phyloP scores from a whole-genome alignment of 37 sponge, comb jelly and placozoan genomes.

The Oscarella lobularis region DNA sequence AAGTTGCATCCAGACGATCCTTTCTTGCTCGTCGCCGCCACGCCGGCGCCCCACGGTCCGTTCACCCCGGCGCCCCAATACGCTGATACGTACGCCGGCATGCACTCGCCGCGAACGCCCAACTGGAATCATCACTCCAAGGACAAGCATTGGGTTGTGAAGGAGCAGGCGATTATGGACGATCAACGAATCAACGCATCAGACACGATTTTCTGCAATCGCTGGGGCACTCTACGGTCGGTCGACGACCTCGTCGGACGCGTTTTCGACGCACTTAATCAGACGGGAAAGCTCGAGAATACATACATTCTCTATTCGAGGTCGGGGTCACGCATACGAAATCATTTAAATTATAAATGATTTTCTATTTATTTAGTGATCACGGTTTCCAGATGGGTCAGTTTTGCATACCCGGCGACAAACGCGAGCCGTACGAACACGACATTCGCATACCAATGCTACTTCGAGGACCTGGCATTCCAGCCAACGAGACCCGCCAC shows the following conservation, averaged over 20 bases:
- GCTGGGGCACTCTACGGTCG: slow-evolving; percentile 56
- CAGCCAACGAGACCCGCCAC: neutral
- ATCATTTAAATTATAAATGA: neutral
- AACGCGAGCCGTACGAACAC: slow-evolving; percentile 71
- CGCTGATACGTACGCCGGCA: slow-evolving; percentile 10
- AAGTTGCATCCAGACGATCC: slow-evolving; percentile 2
- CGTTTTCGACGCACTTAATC: slow-evolving; percentile 14
- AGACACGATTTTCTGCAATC: slow-evolving; percentile 47
- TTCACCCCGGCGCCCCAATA: slow-evolving; percentile 74
- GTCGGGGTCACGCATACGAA: too few relatives aligned
- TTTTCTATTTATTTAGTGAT: slow-evolving; percentile 35
- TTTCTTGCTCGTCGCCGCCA: slow-evolving; percentile 53
- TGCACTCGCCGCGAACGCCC: slow-evolving; percentile 51
- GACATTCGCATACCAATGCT: slow-evolving; percentile 56
- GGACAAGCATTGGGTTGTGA: slow-evolving; percentile 55
- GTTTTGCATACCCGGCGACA: slow-evolving; percentile 54
- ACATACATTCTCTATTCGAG: slow-evolving; percentile 35
- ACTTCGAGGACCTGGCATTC: slow-evolving; percentile 40
- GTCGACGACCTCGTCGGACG: slow-evolving; percentile 60
- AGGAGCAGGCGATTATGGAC: slow-evolving; percentile 24
- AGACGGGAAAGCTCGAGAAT: slow-evolving; percentile 26
- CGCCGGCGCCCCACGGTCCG: slow-evolving; percentile 70
- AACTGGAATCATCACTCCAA: slow-evolving; percentile 49
- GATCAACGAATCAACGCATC: neutral
- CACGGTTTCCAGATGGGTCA: slow-evolving; percentile 81